Percentiles rank a stretch among this genome's conserved stretches.
Evolutionary conservation across 2,113 vertebrate genomes (phyloP).

Genomic region (Pristiophorus japonicus): DNA sequence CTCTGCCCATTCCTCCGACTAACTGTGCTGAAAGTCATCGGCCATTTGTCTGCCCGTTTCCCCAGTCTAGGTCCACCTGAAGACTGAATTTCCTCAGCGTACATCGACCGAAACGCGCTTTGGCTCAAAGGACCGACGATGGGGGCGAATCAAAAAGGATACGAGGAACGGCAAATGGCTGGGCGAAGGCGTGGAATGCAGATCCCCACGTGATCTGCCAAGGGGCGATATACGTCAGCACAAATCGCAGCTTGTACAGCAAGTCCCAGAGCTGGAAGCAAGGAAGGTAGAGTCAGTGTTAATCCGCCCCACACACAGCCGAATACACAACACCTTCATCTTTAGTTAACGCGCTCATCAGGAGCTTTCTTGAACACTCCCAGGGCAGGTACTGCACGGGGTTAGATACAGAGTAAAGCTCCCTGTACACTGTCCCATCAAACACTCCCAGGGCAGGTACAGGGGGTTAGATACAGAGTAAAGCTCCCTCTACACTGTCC

Average conservation of each 20-base stretch:
- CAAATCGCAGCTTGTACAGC: constrained; percentile 81
- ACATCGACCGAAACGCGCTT: neutral
- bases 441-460: neutral
- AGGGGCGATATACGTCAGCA: constrained; percentile 84
- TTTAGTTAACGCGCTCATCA: neutral
- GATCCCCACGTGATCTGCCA: constrained; percentile 94
- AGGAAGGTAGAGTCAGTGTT: neutral
- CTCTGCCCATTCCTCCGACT: neutral
- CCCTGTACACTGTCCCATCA: neutral
- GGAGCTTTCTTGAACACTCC: neutral
- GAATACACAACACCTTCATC: neutral
- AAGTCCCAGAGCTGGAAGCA: constrained; percentile 76
- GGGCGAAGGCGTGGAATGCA: constrained; percentile 83
- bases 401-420: neutral
- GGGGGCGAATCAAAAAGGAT: constrained; percentile 56
- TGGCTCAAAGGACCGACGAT: neutral
- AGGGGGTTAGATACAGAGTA: neutral
- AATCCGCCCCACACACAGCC: neutral
- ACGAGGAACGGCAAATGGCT: constrained; percentile 87
- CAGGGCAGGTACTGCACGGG: neutral
- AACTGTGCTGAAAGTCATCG: too few relatives aligned
- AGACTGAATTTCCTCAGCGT: too few relatives aligned
- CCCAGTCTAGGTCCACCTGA: too few relatives aligned
- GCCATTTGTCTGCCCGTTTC: neutral
- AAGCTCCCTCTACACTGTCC: too few relatives aligned